Evolutionary conservation across 2,797 vertebrate genomes (phyloP), one percentile per base, ranked within the genome.

Genomic region (Cirrhinus molitorella): DNA sequence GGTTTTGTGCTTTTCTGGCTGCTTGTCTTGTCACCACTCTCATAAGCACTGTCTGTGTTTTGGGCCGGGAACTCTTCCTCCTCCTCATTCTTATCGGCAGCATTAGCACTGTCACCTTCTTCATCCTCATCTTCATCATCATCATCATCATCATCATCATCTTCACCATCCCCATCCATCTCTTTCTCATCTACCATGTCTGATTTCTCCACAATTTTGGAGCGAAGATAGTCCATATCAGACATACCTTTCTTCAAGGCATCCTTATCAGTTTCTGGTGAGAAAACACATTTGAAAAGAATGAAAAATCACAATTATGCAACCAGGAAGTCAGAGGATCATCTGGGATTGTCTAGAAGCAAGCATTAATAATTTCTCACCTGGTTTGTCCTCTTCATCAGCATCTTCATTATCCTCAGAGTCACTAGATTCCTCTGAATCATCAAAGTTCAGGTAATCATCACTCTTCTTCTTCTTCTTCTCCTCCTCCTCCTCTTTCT

Each of bases 401-500:
- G 31, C 45, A 74, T 31, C 53, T 19, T 31, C 75, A n/a, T 55
- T 68, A 68, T 87, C 86, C 0, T 90, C 88, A 28, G 95, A 93
- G 1, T 94, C 93, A 0, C 91, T 95, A 49, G 90, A 84, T 19
- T 93, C 92, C 25, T 94, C 94, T 0, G 96, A 97, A 68, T 94
- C 82, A 1, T 98, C 98, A 72, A 99, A 99, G 94, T 99, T 99
- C 65, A 99, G 95, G 85, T 99, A 99, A 93, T 99, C n/a, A n/a
- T n/a, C n/a, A n/a, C n/a, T n/a, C n/a, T n/a, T n/a, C n/a, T n/a
- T n/a, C n/a, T n/a, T n/a, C n/a, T n/a, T n/a, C n/a, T n/a, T n/a
- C 86, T 88, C 66, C 2, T 83, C 28, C 75, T 81, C 82, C 55
- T 88, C 67, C 2, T 83, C 25, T 74, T 81, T 79, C 55, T 83